Percentiles rank a stretch among this genome's conserved stretches.
Conservation (phyloP, 2,113 vertebrate genomes). For the Tretioscincus oriximinensis region DNA sequence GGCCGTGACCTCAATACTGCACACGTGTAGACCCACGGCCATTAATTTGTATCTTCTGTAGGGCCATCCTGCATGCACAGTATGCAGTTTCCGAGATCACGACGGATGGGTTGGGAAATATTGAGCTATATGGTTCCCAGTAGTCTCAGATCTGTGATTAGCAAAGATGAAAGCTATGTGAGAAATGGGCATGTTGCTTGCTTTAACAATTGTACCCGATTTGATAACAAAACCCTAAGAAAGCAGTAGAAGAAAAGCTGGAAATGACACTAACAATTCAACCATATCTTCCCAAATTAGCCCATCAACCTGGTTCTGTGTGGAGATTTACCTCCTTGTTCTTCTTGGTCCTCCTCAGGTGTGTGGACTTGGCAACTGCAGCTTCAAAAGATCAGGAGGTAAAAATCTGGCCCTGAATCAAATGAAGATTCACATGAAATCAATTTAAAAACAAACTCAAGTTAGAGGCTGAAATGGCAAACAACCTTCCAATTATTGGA, state of each 20-base stretch:
- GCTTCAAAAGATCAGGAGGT: conserved; percentile 37
- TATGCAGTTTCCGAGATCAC: too few species aligned
- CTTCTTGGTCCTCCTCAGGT: conserved; percentile 71
- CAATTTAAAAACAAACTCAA: conserved; percentile 47
- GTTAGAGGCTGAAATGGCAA: conserved; percentile 40
- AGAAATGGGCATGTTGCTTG: conserved; percentile 47
- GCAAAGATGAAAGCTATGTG: conserved; percentile 35
- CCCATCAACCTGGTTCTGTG: conserved; percentile 52
- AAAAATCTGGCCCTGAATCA: conserved; percentile 50
- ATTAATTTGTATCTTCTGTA: too few species aligned
- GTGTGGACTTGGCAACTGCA: conserved; percentile 62
- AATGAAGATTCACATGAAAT: conserved; percentile 51
- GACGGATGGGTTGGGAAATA: too few species aligned
- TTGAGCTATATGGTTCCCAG: conserved; percentile 14
- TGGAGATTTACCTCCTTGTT: conserved; percentile 45
- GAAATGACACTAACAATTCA: conserved; percentile 40
- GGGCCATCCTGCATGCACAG: too few species aligned
- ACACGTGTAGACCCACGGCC: too few species aligned
- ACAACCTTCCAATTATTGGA: conserved; percentile 52
- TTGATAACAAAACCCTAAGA: conserved; percentile 54
- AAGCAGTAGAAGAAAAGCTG: conserved; percentile 43
- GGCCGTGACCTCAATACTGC: too few species aligned
- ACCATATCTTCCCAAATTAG: conserved; percentile 26
- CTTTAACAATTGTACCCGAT: conserved; percentile 45
- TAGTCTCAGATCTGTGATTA: conserved; percentile 40